Conservation (phyloP, 2,797 vertebrate species). For the Sebastes flavidus region DNA sequence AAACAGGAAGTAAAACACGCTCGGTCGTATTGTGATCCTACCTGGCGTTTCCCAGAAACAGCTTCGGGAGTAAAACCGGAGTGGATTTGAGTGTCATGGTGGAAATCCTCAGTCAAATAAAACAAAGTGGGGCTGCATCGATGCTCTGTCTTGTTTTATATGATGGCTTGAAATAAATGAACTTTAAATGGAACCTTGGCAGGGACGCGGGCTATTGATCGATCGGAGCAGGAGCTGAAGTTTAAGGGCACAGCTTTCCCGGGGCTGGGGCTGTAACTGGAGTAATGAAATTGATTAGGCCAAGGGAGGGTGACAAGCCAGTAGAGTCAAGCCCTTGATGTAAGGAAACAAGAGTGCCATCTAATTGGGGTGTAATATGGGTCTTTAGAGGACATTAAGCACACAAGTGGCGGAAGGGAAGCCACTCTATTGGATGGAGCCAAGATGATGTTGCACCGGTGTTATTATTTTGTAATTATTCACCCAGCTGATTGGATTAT, state of each 20-base stretch:
- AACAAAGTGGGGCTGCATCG: conserved; percentile 87
- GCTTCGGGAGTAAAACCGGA: conserved; percentile 62
- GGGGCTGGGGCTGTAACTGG: conserved; percentile 86
- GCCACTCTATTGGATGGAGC: conserved; percentile 76
- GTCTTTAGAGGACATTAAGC: conserved; percentile 91
- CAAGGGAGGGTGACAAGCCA: conserved; percentile 88
- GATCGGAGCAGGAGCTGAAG: conserved; percentile 86
- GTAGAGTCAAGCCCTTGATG: conserved; percentile 90
- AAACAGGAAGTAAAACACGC: conserved; percentile 58
- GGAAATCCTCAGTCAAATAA: conserved; percentile 88
- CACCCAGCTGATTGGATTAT: conserved; percentile 76
- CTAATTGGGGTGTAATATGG: conserved; percentile 91
- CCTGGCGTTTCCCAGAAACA: conserved; percentile 59
- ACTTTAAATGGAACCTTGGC: conserved; percentile 92
- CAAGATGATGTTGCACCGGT: conserved; percentile 76
- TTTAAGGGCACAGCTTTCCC: conserved; percentile 88
- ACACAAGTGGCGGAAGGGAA: conserved; percentile 78
- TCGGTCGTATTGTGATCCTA: conserved; percentile 25
- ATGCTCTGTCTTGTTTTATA: conserved; percentile 91
- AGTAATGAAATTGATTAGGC: conserved; percentile 92
- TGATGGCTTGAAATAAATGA: conserved; percentile 90
- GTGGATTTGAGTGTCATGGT: conserved; percentile 80
- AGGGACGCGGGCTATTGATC: conserved; percentile 86
- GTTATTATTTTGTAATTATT: conserved; percentile 84
- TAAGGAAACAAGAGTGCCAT: conserved; percentile 91